These are phyloP conservation scores for Vanessa atalanta DNA, from an alignment of 1,140 invertebrate genomes.

Conservation along the genomic window DNA sequence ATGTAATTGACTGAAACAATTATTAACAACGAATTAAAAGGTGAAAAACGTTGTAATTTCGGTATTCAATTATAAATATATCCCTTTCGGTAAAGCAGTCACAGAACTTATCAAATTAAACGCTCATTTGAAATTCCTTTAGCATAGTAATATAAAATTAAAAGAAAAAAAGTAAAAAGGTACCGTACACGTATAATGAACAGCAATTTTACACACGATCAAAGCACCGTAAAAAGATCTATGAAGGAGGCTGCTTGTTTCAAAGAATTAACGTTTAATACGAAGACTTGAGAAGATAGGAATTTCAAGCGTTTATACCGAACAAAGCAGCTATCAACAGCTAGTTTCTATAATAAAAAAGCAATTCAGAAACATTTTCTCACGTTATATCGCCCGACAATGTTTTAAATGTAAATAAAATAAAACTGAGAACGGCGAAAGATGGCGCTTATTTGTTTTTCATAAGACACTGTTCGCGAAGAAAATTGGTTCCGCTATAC, in stretches of 20 bases:
- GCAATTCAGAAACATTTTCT: conserved; percentile 12
- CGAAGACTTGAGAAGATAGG: conserved; percentile 3
- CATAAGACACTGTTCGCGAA: conserved; percentile 16
- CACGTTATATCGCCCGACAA: conserved; percentile 11
- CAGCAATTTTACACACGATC: not conserved
- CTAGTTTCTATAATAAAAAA: conserved; percentile 13
- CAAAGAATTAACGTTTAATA: conserved; percentile 4
- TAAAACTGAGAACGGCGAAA: not conserved
- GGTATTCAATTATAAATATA: not conserved
- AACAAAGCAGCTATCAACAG: conserved; percentile 8
- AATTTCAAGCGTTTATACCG: conserved; percentile 4
- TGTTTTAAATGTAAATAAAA: conserved; percentile 16
- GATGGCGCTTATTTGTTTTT: conserved; percentile 13
- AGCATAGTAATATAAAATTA: not conserved
- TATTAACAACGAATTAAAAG: not conserved
- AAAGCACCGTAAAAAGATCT: not conserved
- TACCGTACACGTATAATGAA: not conserved
- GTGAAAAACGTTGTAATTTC: not conserved
- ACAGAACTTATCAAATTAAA: not conserved
- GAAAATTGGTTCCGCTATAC: conserved; percentile 30
- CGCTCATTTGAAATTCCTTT: not conserved
- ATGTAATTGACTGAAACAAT: not conserved
- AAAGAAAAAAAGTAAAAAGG: not conserved
- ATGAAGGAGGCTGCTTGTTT: not conserved
- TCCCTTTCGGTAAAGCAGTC: not conserved